Conservation (phyloP, 2,113 vertebrate species). For the Phalacrocorax pelagicus region DNA sequence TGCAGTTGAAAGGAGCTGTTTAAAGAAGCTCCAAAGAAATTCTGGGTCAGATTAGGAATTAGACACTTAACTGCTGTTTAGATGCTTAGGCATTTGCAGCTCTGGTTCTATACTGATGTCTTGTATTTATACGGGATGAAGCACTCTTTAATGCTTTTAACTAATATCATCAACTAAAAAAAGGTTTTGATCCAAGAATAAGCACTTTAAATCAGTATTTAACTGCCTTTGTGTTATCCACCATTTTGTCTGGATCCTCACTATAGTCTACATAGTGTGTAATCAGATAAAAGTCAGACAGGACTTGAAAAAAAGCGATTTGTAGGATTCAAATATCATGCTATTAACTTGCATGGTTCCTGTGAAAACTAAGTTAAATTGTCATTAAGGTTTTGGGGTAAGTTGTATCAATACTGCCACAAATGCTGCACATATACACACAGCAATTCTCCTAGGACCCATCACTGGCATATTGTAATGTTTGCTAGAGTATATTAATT, state of each 20-base stretch:
- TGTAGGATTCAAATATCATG: background rate
- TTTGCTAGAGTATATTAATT: background rate
- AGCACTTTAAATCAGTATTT: background rate
- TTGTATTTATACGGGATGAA: background rate
- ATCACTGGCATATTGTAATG: background rate
- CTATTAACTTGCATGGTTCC: background rate
- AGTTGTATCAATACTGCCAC: background rate
- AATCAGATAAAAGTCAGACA: background rate
- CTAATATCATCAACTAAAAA: background rate
- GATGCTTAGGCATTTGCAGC: background rate
- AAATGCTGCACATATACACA: background rate
- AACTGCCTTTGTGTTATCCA: background rate
- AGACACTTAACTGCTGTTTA: background rate
- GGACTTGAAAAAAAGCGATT: background rate
- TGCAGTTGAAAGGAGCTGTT: background rate
- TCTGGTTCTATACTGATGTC: background rate
- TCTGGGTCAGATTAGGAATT: background rate
- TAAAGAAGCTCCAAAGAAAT: background rate
- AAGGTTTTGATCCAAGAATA: background rate
- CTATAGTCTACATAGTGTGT: background rate
- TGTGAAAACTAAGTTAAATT: background rate
- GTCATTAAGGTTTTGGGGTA: background rate
- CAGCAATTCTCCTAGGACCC: background rate
- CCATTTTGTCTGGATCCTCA: background rate
- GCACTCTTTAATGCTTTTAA: background rate